Base-by-base conservation (phyloP, 2,888 invertebrate species). In the Eumerus sabulonum region DNA sequence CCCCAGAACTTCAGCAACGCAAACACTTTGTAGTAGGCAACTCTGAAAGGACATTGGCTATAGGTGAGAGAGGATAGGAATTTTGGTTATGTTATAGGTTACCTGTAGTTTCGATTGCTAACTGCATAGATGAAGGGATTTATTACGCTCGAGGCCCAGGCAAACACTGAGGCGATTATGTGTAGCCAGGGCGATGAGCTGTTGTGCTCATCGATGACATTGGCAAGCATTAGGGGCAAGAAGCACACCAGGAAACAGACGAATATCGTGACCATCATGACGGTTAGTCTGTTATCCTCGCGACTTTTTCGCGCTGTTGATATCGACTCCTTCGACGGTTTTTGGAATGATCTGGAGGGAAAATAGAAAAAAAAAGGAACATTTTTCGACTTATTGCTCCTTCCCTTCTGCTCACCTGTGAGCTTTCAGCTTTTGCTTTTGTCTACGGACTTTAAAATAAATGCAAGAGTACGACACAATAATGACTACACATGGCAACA, bases 61-160 rank as follows among this genome's bases (percentile, higher is more conserved):
- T n/a, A n/a, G n/a, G n/a, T n/a, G 27, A 27, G 2, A 27, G 12
- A 27, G 11, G 13, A 35, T 27, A 7, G 27, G 27, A 2, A 27
- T 27, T 2, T 7, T 27, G 27, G 2, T 4, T 27, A 7, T 27
- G 27, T 4, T 18, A 62, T 9, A 45, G 81, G 27, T 27, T 50
- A 88, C 88, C 93, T 89, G 86, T 97, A 97, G 84, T 96, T 95
- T 82, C 95, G 91, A 87, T 96, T 97, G 83, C 96, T 96, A 7
- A 94, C 95, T 2, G 96, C 96, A 89, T 97, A 97, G 82, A 97
- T 96, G 79, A 97, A 91, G 0, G 97, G 97, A 89, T 97, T 97
- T 82, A 96, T 91, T 57, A 96, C 96, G 73, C 96, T 94, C 0
- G 96, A 96, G 0, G 95, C 94, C 96, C 97, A 97, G 0, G 96